Percentiles rank a stretch among this genome's conserved stretches.
Evolutionary conservation across 2,888 invertebrate species (phyloP).

Genomic region (Ornithoptera priamus): DNA sequence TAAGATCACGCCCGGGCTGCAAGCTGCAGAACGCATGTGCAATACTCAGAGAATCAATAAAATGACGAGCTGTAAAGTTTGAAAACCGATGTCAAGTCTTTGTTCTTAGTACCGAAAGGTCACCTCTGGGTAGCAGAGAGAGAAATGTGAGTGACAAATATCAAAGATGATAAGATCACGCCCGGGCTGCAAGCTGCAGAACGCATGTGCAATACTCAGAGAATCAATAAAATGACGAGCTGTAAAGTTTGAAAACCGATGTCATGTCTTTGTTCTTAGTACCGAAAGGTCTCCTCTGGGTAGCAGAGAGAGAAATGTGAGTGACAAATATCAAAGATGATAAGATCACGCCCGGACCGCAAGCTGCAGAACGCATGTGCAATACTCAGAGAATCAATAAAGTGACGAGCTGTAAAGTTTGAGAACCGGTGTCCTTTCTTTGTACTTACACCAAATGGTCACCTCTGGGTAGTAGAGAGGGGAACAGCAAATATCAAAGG

Average conservation of each 20-base stretch:
- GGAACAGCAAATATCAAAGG: too few species aligned
- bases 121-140: too few species aligned
- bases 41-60: too few species aligned
- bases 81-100: background rate
- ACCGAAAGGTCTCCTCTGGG: too few species aligned
- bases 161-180: background rate
- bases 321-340: background rate
- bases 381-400: too few species aligned
- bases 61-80: background rate
- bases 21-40: background rate
- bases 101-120: too few species aligned
- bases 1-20: background rate
- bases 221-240: too few species aligned
- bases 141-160: background rate
- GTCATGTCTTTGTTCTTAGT: background rate
- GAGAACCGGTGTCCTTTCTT: background rate
- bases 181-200: background rate
- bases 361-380: background rate
- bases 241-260: background rate
- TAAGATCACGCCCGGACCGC: background rate
- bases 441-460: background rate
- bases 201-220: background rate
- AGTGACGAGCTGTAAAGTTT: background rate
- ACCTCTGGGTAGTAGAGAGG: background rate
- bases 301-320: too few species aligned